These are phyloP conservation scores for Cepaea nemoralis DNA, from an alignment of 1,140 invertebrate species.

Conservation along the genomic window DNA sequence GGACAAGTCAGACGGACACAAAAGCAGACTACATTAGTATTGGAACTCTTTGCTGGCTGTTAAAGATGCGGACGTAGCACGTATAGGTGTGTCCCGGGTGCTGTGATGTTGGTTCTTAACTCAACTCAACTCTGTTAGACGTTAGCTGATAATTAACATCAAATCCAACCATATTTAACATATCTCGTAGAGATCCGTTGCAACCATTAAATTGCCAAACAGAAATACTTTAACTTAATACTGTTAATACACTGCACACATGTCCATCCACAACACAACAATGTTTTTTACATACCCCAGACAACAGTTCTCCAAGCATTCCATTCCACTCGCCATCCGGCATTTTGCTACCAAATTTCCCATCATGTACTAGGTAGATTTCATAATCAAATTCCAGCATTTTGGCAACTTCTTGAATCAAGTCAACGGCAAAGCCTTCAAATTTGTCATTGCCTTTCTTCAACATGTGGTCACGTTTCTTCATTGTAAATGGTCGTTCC, in stretches of 20 bases:
- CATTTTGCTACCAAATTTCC: slow-evolving; percentile 62
- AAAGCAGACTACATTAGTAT: too few species aligned
- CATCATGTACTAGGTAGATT: slow-evolving; percentile 59
- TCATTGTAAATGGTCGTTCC: slow-evolving; percentile 67
- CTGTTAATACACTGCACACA: too few species aligned
- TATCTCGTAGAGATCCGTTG: not conserved
- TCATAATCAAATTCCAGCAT: slow-evolving; percentile 73
- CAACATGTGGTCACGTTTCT: slow-evolving; percentile 55
- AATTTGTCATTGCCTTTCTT: slow-evolving; percentile 60
- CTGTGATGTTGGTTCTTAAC: too few species aligned
- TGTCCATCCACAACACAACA: slow-evolving; percentile 91
- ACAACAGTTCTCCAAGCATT: slow-evolving; percentile 94
- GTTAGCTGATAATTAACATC: too few species aligned
- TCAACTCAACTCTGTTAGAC: too few species aligned
- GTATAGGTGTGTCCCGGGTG: too few species aligned
- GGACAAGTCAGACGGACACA: too few species aligned
- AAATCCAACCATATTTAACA: too few species aligned
- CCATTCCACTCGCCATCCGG: slow-evolving; percentile 93
- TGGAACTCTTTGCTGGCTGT: too few species aligned
- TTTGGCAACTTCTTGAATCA: slow-evolving; percentile 75
- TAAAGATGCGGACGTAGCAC: too few species aligned
- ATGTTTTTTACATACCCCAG: slow-evolving; percentile 85
- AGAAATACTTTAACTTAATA: slow-evolving; percentile 20
- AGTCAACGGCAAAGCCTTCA: slow-evolving; percentile 91
- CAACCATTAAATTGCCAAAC: too few species aligned